A percentile compares a stretch with the other conserved stretches of the same genome.
These are phyloP conservation scores for Muscidifurax raptorellus DNA, from an alignment of 1,140 invertebrate species.

Conservation along the genomic window DNA sequence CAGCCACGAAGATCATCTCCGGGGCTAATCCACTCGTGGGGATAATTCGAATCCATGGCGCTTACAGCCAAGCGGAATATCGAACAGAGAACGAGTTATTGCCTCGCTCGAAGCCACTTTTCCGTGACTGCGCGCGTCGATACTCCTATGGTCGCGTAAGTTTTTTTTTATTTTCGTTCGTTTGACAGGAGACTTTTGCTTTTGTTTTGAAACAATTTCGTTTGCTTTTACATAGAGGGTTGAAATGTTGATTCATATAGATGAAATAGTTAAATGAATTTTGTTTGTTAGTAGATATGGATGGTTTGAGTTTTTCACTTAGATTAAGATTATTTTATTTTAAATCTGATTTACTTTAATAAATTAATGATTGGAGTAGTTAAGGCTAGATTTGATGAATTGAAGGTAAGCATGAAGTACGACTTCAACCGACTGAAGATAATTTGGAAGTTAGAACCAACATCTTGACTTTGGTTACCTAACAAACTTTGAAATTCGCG, in stretches of 20 bases:
- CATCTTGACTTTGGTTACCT: background rate
- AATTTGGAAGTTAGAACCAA: background rate
- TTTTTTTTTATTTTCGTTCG: background rate
- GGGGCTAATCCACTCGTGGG: background rate
- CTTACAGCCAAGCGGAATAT: slow-evolving; percentile 21
- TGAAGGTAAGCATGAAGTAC: background rate
- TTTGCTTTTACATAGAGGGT: too few species aligned
- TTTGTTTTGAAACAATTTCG: background rate
- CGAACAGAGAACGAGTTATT: slow-evolving; percentile 26
- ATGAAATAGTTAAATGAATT: too few species aligned
- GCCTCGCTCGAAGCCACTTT: background rate
- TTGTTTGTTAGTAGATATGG: too few species aligned
- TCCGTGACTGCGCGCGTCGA: background rate
- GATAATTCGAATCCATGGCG: background rate
- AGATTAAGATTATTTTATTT: too few species aligned
- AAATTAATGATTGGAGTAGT: too few species aligned
- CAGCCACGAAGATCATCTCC: slow-evolving; percentile 12
- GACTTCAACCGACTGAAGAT: background rate
- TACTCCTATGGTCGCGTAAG: background rate
- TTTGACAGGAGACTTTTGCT: background rate
- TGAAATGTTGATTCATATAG: too few species aligned
- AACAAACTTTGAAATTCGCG: background rate
- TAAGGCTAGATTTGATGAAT: too few species aligned
- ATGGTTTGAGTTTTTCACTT: too few species aligned
- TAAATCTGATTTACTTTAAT: too few species aligned